Conservation (phyloP, 2,888 invertebrate genomes). For the Lasioglossum vierecki region DNA sequence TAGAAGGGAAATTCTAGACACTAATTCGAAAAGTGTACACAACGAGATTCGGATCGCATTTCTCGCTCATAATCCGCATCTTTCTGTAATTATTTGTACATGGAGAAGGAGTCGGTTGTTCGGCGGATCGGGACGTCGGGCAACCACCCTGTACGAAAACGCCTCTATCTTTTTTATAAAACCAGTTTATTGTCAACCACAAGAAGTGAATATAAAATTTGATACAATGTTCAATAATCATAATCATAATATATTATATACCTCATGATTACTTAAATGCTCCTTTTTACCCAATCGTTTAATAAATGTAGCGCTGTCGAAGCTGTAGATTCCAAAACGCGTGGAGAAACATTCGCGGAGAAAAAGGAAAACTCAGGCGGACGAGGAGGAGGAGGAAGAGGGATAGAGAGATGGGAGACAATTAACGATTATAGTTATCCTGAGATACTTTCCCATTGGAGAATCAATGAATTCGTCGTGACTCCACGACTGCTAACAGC, state of each 20-base stretch:
- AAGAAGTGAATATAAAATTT: slow-evolving; percentile 83
- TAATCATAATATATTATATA: slow-evolving; percentile 75
- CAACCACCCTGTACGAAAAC: slow-evolving; percentile 23
- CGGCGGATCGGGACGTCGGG: not conserved
- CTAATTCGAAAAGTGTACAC: not conserved
- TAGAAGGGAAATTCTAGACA: slow-evolving; percentile 1
- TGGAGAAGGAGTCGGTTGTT: not conserved
- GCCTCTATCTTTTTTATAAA: slow-evolving; percentile 77
- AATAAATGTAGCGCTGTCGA: slow-evolving; percentile 69
- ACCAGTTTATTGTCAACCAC: slow-evolving; percentile 83
- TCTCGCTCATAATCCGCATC: not conserved
- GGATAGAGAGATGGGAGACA: slow-evolving; percentile 2
- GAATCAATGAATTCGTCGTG: slow-evolving; percentile 48
- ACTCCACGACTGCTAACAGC: slow-evolving; percentile 43
- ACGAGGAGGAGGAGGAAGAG: not conserved
- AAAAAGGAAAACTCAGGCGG: slow-evolving; percentile 51
- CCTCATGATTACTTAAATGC: slow-evolving; percentile 70
- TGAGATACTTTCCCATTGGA: slow-evolving; percentile 62
- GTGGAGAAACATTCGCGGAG: slow-evolving; percentile 54
- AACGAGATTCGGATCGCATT: not conserved
- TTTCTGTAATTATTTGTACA: slow-evolving; percentile 18
- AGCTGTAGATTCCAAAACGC: slow-evolving; percentile 64
- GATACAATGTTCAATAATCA: slow-evolving; percentile 82
- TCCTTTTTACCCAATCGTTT: slow-evolving; percentile 68
- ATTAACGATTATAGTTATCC: slow-evolving; percentile 65